A percentile compares a stretch with the other conserved stretches of the same genome.
These are phyloP conservation scores for Acleris emargana DNA, from an alignment of 2,888 invertebrate species.

Conservation along the genomic window DNA sequence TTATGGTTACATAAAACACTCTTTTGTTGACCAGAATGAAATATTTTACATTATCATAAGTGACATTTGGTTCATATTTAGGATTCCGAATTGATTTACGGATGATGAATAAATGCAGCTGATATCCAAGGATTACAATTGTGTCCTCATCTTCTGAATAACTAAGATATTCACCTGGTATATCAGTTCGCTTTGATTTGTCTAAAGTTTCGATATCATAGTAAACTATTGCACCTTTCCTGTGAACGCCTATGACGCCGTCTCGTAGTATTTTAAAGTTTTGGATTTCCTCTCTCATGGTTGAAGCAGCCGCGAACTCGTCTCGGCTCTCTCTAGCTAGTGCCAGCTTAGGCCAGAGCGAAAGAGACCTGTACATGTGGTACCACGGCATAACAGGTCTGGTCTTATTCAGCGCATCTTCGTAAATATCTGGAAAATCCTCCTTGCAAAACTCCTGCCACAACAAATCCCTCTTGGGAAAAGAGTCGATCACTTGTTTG, in stretches of 20 bases:
- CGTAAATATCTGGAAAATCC: conserved; percentile 53
- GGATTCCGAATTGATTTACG: conserved; percentile 46
- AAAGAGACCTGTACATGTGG: conserved; percentile 62
- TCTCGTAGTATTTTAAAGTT: conserved; percentile 54
- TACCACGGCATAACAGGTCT: conserved; percentile 52
- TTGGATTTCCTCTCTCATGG: conserved; percentile 53
- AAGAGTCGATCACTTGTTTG: conserved; percentile 58
- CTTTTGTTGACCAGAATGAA: conserved; percentile 50
- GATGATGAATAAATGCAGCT: conserved; percentile 53
- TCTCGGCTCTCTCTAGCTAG: conserved; percentile 54
- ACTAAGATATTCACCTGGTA: conserved; percentile 55
- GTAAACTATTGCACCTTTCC: conserved; percentile 53
- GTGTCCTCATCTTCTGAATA: conserved; percentile 58
- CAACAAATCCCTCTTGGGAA: conserved; percentile 48
- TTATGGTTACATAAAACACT: conserved; percentile 54
- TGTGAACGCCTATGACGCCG: conserved; percentile 62
- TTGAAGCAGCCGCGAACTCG: conserved; percentile 62
- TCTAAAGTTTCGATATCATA: conserved; percentile 58
- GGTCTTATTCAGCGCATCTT: conserved; percentile 51
- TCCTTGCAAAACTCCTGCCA: conserved; percentile 57
- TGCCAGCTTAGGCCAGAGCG: conserved; percentile 58
- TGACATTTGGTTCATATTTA: conserved; percentile 40
- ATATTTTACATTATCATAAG: conserved; percentile 54
- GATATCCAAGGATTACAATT: conserved; percentile 49
- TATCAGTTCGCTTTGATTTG: conserved; percentile 41